Evolutionary conservation across 2,797 vertebrate genomes (phyloP), one percentile per base, ranked within the genome.

Genomic region (Eutrigla gurnardus): DNA sequence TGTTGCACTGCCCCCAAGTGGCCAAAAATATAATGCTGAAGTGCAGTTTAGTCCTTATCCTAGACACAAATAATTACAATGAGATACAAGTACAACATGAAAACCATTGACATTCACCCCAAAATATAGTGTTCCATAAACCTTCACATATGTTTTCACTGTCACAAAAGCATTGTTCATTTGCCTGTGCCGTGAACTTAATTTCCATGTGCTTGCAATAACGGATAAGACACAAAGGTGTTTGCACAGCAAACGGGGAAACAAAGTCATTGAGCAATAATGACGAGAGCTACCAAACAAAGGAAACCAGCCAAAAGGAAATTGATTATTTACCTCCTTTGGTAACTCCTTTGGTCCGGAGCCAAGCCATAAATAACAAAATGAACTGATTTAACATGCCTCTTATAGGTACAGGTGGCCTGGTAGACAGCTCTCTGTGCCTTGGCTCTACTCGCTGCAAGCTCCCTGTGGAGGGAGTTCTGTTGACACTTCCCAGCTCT

Each of bases 241-340:
- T 79, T 70, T 81, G 57, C 80, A 57, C 53, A 75, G 72, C 70
- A 64, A 45, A 73, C 50, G 42, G 70, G 33, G 13, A 70, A 37
- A 77, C 61, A 73, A 60, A 65, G 47, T 57, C 35, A 49, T 18
- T 13, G 50, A 69, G 60, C 64, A 78, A 65, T 81, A 77, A 76
- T 52, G 45, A 75, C 7, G 1, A 67, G 70, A 76, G 55, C 36
- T 36, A 32, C 65, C 70, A 82, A 84, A 82, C 73, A 88, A 81
- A 82, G 76, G 65, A 73, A 78, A 70, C 43, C 62, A 68, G 81
- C 70, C 77, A 75, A 81, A 61, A 69, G 80, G 81, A 88, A 88
- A 86, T 77, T 73, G 65, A 69, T 58, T 89, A 63, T 92, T 89
- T 88, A 78, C 70, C 63, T 64, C 62, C 81, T 66, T 81, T 67